Evolutionary conservation across 2,113 vertebrate species (phyloP).

Genomic region (Ursus arctos): DNA sequence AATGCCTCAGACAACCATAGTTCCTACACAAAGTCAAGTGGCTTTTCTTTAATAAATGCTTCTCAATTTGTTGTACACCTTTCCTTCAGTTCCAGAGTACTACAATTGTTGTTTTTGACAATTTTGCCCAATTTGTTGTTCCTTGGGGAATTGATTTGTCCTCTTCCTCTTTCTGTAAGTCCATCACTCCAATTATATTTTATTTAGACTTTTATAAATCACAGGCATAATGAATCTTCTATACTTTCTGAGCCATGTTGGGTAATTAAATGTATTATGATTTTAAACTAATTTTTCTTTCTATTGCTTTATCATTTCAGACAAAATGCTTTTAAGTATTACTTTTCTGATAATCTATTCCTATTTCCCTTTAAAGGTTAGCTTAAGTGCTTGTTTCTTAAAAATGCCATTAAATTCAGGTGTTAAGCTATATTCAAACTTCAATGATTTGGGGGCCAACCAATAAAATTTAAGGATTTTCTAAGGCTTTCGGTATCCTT

Average conservation of each 20-base stretch:
- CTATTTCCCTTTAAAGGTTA: constrained; percentile 1
- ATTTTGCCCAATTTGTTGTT: constrained; percentile 10
- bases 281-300: constrained; percentile 59
- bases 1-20: not conserved
- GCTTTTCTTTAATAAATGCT: constrained; percentile 44
- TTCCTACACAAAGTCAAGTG: not conserved
- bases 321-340: not conserved
- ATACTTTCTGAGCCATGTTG: constrained; percentile 15
- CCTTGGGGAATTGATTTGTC: not conserved
- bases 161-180: constrained; percentile 37
- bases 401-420: constrained; percentile 16
- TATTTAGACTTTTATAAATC: constrained; percentile 57
- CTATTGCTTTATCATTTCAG: constrained; percentile 43
- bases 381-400: constrained; percentile 9
- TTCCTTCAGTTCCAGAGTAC: not conserved
- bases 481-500: not conserved
- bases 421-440: not conserved
- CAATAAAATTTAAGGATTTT: not conserved
- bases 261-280: constrained; percentile 29
- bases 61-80: not conserved
- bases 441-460: not conserved
- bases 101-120: not conserved
- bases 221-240: constrained; percentile 40
- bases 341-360: not conserved
- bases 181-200: not conserved